Conservation (phyloP, 2,888 invertebrate species). For the Stenodema calcarata region DNA sequence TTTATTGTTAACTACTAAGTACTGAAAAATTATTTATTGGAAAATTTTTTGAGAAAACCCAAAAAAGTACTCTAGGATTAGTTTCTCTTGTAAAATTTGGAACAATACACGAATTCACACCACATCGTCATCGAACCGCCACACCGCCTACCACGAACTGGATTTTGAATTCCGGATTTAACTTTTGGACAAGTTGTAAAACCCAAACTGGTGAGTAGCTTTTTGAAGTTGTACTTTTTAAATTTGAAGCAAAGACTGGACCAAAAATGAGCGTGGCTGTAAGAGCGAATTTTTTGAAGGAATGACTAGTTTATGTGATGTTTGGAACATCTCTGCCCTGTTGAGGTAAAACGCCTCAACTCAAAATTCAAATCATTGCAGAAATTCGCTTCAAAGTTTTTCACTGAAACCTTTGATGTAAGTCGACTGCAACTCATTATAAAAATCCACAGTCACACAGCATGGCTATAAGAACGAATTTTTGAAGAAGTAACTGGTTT, state of each 20-base stretch:
- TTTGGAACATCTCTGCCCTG: too few relatives aligned
- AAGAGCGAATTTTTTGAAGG: too few relatives aligned
- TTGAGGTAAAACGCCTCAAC: too few relatives aligned
- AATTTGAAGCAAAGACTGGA: background rate
- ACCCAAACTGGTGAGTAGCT: background rate
- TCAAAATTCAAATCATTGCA: too few relatives aligned
- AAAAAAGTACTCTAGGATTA: background rate
- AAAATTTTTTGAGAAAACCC: background rate
- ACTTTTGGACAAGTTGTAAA: background rate
- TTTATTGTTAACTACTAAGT: background rate
- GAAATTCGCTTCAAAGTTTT: too few relatives aligned
- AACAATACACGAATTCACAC: background rate
- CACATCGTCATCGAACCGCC: background rate
- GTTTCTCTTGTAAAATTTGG: background rate
- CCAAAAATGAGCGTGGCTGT: too few relatives aligned
- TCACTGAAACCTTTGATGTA: too few relatives aligned
- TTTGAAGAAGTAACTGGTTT: too few relatives aligned
- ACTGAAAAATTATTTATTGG: background rate
- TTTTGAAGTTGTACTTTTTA: background rate
- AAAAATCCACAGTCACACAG: too few relatives aligned
- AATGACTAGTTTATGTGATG: too few relatives aligned
- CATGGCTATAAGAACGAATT: too few relatives aligned
- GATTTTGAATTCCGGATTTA: background rate
- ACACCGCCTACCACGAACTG: background rate
- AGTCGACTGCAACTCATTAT: too few relatives aligned